Base-by-base conservation (phyloP, 2,797 vertebrate genomes). In the Botia kubotai region DNA sequence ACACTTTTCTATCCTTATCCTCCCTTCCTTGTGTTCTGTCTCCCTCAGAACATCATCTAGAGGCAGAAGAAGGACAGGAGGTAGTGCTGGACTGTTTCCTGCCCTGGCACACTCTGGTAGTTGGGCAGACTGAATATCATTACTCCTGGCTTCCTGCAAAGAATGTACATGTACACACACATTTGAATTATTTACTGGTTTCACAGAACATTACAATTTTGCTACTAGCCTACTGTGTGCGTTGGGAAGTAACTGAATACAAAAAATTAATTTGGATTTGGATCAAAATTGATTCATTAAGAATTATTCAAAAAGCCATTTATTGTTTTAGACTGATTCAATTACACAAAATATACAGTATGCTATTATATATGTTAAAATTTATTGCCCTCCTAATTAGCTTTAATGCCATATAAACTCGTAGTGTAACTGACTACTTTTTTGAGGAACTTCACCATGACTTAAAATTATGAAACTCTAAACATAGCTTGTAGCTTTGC, bases 31-130 rank as follows among this genome's bases (percentile, higher is more conserved):
- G 12, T 17, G 17, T 39, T 58, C 2, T 50, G 11, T 69, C 52
- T 62, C 29, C 69, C 1, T 74, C 33, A 72, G 60, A 79, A 46
- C 36, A 77, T 63, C 70, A 52, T 1, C 16, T 94, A 80, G 52
- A 88, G 77, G 92, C 88, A 26, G 83, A 89, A 33, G 93, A 93
- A 80, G 91, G 88, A 63, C 89, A 82, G 62, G 91, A 93, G 83
- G 91, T 86, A 0, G 83, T 93, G 73, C 21, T 95, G 74, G 81
- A 93, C 79, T 95, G 94, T 88, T 93, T 90, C 72, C 88, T 87
- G 17, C 85, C 91, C 2, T 95, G 94, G 94, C 94, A 95, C 36
- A 82, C 26, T 53, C 84, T 93, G 73, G 78, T 93, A 3, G 33
- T 86, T 13, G 91, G 85, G 66, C 88, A 16, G 62, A 79, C 77